Evolutionary conservation across 2,113 vertebrate genomes (phyloP).

Genomic region (Ailuropoda melanoleuca): DNA sequence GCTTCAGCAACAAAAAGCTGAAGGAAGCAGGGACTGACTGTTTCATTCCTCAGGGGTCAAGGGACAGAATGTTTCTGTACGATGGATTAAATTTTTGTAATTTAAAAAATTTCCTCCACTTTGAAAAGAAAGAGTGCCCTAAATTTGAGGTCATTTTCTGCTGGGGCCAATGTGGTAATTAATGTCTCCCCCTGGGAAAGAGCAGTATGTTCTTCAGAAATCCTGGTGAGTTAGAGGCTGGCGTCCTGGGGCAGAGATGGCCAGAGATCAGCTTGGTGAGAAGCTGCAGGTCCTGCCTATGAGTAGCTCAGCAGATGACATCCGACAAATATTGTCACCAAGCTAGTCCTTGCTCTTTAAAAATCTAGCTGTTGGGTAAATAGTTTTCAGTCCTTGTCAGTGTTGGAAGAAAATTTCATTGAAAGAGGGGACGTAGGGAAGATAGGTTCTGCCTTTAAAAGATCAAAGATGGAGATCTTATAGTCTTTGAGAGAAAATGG

Average conservation of each 20-base stretch:
- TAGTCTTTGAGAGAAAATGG: constrained; percentile 6
- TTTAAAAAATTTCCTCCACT: constrained; percentile 58
- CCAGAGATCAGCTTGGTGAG: neutral
- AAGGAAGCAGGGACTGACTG: neutral
- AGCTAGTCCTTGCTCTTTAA: constrained; percentile 23
- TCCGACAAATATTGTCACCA: constrained; percentile 16
- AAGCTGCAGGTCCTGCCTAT: neutral
- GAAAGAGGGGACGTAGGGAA: neutral
- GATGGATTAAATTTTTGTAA: constrained; percentile 57
- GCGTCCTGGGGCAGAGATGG: constrained; percentile 10
- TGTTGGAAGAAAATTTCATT: neutral
- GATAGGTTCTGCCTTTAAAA: neutral
- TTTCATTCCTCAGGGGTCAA: constrained; percentile 53
- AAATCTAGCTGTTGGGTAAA: constrained; percentile 29
- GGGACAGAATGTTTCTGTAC: constrained; percentile 52
- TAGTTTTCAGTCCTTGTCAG: constrained; percentile 7
- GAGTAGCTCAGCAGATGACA: constrained; percentile 54
- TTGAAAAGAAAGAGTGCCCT: constrained; percentile 38
- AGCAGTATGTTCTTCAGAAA: constrained; percentile 51
- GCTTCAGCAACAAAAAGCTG: constrained; percentile 2
- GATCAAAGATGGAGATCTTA: constrained; percentile 3
- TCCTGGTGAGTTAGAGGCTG: constrained; percentile 6
- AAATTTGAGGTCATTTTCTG: constrained; percentile 55
- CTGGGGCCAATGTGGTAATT: neutral
- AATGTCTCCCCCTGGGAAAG: constrained; percentile 14